These are phyloP conservation scores for Chaenodraco wilsoni DNA, from an alignment of 2,797 vertebrate genomes.

Conservation along the genomic window DNA sequence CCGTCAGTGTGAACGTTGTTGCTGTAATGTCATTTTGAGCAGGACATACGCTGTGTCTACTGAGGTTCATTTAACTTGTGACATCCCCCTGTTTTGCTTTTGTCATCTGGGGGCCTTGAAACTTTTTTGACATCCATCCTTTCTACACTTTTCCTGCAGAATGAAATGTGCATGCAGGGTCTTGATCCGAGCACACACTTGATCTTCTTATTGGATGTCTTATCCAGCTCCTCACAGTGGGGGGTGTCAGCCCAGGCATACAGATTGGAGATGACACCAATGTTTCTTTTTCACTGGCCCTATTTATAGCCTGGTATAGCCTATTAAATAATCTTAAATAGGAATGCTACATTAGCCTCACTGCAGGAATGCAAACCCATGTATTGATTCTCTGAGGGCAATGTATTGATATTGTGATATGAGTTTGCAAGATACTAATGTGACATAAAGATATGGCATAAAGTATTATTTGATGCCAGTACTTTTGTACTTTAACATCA, in stretches of 20 bases:
- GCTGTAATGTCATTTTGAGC: background rate
- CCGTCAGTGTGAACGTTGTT: background rate
- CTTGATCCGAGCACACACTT: slow-evolving; percentile 9
- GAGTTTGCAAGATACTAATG: too few relatives aligned
- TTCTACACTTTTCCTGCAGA: background rate
- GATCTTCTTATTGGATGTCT: slow-evolving; percentile 20
- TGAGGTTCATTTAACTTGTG: background rate
- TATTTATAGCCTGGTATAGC: background rate
- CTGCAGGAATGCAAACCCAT: background rate
- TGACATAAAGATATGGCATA: too few relatives aligned
- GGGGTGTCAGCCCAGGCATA: background rate
- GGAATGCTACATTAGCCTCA: too few relatives aligned
- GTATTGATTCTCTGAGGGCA: too few relatives aligned
- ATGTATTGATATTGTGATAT: too few relatives aligned
- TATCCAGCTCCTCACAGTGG: background rate
- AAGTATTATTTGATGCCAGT: too few relatives aligned
- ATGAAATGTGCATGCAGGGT: background rate
- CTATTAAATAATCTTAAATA: background rate
- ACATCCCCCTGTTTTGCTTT: background rate
- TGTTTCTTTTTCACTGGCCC: background rate
- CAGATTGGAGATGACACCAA: background rate
- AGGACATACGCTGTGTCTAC: background rate
- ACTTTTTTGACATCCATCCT: background rate
- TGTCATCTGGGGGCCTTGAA: background rate
- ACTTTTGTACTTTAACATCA: too few relatives aligned